Conservation (phyloP, 2,113 vertebrate species). For the Bubo blakistoni region DNA sequence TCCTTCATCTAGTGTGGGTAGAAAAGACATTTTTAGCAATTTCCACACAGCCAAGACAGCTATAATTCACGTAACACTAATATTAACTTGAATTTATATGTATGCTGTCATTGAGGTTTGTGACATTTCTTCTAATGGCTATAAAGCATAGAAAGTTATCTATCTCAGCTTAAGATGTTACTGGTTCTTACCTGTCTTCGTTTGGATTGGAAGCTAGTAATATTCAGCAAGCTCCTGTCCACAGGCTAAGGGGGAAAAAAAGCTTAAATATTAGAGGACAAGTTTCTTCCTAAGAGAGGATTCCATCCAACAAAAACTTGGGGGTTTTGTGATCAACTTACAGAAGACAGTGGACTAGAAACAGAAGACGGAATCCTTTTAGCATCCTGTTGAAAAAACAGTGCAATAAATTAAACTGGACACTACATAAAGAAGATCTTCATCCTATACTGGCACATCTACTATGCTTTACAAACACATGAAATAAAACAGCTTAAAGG, state of each 20-base stretch:
- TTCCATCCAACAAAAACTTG: neutral
- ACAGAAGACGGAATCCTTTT: conserved; percentile 88
- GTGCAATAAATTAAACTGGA: neutral
- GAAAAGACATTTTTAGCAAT: neutral
- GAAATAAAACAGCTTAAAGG: neutral
- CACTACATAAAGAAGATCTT: neutral
- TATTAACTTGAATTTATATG: neutral
- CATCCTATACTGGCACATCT: neutral
- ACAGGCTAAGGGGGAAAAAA: conserved; percentile 71
- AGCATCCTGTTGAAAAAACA: conserved; percentile 83
- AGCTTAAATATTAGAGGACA: neutral
- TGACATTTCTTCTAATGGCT: neutral
- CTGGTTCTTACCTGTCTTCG: conserved; percentile 81
- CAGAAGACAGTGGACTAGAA: conserved; percentile 79
- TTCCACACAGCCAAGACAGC: neutral
- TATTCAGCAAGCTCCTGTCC: conserved; percentile 76
- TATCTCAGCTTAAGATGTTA: neutral
- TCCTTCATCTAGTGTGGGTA: neutral
- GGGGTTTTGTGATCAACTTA: conserved; percentile 72
- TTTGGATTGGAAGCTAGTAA: conserved; percentile 74
- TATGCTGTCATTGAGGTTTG: neutral
- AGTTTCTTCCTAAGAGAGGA: neutral
- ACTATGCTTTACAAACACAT: neutral
- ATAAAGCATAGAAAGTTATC: neutral
- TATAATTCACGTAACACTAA: neutral